Evolutionary conservation across 92 coral and sea anemone genomes (phyloP).

Genomic region (Diadumene lineata): DNA sequence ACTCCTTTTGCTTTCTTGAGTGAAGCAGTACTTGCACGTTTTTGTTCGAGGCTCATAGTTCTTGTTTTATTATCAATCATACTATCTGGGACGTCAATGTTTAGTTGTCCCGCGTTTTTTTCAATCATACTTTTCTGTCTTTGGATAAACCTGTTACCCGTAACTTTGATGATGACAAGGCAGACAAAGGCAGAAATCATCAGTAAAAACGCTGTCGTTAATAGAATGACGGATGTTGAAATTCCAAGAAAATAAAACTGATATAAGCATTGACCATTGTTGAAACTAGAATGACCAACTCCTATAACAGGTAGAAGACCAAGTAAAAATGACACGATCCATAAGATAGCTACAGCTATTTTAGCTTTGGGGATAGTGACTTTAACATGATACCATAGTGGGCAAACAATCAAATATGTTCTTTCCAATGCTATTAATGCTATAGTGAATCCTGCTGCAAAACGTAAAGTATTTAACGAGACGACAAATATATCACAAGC

Average conservation of each 20-base stretch:
- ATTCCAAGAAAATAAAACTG: slow-evolving; percentile 65
- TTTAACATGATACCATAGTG: slow-evolving; percentile 65
- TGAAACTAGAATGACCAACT: slow-evolving; percentile 75
- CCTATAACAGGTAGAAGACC: slow-evolving; percentile 66
- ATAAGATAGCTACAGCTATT: slow-evolving; percentile 49
- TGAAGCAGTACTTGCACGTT: not conserved
- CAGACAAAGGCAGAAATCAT: slow-evolving; percentile 51
- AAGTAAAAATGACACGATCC: slow-evolving; percentile 58
- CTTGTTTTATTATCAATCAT: not conserved
- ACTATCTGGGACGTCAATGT: not conserved
- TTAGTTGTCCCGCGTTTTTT: not conserved
- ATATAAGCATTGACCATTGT: slow-evolving; percentile 58
- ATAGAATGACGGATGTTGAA: slow-evolving; percentile 45
- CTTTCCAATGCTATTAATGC: slow-evolving; percentile 72
- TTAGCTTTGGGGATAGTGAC: slow-evolving; percentile 54
- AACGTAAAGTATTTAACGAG: slow-evolving; percentile 57
- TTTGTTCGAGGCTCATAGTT: not conserved
- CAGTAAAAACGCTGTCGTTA: slow-evolving; percentile 53
- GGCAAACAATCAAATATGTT: slow-evolving; percentile 59
- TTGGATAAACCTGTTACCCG: slow-evolving; percentile 57
- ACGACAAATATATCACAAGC: slow-evolving; percentile 59
- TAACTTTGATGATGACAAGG: slow-evolving; percentile 56
- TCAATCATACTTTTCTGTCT: slow-evolving; percentile 64
- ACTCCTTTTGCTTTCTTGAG: slow-evolving; percentile 41
- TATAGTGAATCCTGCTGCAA: slow-evolving; percentile 79